Base-by-base conservation (phyloP, 2,113 vertebrate species). In the Labrus mixtus region DNA sequence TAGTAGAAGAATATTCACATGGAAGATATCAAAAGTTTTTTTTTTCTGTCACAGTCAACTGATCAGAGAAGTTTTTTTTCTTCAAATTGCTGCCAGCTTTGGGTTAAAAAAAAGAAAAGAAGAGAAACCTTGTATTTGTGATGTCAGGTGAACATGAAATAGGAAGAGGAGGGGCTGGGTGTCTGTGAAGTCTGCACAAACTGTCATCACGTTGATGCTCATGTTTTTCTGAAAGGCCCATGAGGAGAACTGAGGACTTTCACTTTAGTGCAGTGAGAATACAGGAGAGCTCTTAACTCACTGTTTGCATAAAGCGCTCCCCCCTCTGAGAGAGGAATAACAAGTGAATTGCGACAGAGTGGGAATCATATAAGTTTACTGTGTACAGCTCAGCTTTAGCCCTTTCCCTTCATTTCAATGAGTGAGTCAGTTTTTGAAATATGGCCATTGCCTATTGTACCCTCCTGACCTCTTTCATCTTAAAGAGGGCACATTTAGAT, bases 121-220 rank as follows among this genome's bases (percentile, higher is more conserved):
- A 79, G 45, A 76, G 86, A 89, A 89, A 90, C 80, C 78, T 64
- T 53, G 51, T 59, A 73, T 86, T 89, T 87, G 33, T 84, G 66
- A 83, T 88, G 84, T 87, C 80, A 89, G 82, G 73, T 71, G 73
- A 85, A 75, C 86, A 83, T 91, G 87, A 92, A 92, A 89, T 87
- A 83, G 57, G 63, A 60, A 59, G 59, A 86, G 61, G 63, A 76
- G 77, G 19, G 54, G 65, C 10, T 8, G 62, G 50, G 51, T 8
- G 17, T 60, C 67, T 80, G 78, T 70, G 82, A 84, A 84, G 74
- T 73, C 68, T 16, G 37, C 17, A 39, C 37, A 68, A 48, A 48
- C 46, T 48, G 46, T 82, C 74, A 69, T 83, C 48, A 19, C 6
- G 12, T 15, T 71, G 60, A 76, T 70, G 19, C 48, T 9, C 7